Conservation (phyloP, 2,888 invertebrate species). For the Mactromeris polynyma region DNA sequence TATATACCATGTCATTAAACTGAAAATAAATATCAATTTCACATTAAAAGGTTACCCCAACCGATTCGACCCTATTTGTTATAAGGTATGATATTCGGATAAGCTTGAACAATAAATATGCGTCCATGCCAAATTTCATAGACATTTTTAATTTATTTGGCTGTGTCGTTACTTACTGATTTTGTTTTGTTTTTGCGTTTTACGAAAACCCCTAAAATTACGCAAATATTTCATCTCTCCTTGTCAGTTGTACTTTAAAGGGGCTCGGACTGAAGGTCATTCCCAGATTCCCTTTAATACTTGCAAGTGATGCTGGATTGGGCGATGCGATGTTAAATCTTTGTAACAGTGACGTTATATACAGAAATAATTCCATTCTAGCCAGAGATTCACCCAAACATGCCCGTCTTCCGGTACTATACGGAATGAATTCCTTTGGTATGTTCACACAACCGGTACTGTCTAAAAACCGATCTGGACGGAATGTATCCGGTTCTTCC, state of each 20-base stretch:
- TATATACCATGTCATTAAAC: too few species aligned
- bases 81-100: too few species aligned
- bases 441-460: slow-evolving; percentile 18
- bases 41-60: too few species aligned
- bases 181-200: too few species aligned
- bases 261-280: slow-evolving; percentile 57
- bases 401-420: slow-evolving; percentile 56
- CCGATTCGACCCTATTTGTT: too few species aligned
- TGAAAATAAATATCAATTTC: too few species aligned
- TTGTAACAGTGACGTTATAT: slow-evolving; percentile 55
- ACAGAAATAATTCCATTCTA: slow-evolving; percentile 68
- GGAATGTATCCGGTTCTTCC: slow-evolving; percentile 56
- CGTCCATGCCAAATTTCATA: too few species aligned
- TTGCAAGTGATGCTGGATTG: slow-evolving; percentile 22
- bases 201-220: too few species aligned
- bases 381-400: slow-evolving; percentile 68
- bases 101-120: too few species aligned
- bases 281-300: slow-evolving; percentile 47
- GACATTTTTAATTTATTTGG: too few species aligned
- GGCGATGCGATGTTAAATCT: slow-evolving; percentile 46
- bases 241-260: slow-evolving; percentile 26
- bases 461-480: slow-evolving; percentile 61
- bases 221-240: too few species aligned
- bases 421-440: slow-evolving; percentile 65
- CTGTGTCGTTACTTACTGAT: too few species aligned